phyloP scores from a whole-genome alignment of 1,140 invertebrate genomes.

The Bacillus rossius region DNA sequence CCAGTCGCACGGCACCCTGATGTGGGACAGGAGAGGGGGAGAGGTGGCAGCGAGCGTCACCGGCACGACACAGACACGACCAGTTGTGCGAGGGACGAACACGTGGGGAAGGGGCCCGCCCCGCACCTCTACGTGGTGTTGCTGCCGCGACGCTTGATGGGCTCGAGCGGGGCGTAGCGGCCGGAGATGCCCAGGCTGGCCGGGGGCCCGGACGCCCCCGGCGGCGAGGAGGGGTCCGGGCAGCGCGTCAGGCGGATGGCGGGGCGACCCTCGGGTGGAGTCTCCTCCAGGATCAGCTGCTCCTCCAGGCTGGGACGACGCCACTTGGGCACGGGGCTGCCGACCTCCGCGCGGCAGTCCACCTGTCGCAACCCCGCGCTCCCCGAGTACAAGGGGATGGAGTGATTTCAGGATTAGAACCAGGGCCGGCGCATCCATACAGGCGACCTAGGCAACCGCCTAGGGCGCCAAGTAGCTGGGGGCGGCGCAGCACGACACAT shows the following conservation, averaged over 20 bases:
- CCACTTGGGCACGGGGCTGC: constrained; percentile 15
- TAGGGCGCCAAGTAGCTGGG: too few species aligned
- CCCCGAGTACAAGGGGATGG: too few species aligned
- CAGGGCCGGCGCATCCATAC: too few species aligned
- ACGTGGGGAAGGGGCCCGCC: too few species aligned
- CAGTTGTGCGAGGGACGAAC: too few species aligned
- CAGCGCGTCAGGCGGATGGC: constrained; percentile 11
- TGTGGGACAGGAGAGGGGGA: too few species aligned
- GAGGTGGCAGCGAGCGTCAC: too few species aligned
- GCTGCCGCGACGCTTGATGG: constrained; percentile 4
- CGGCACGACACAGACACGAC: too few species aligned
- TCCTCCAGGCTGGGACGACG: constrained; percentile 13
- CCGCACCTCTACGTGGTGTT: neutral
- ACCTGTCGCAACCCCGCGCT: neutral
- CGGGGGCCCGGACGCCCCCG: neutral
- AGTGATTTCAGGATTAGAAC: too few species aligned
- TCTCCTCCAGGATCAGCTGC: constrained; percentile 16
- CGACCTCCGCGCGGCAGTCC: constrained; percentile 15
- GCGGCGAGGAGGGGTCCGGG: neutral
- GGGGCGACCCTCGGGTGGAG: constrained; percentile 11
- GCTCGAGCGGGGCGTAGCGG: constrained; percentile 14
- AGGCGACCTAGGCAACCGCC: too few species aligned
- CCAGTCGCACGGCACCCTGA: too few species aligned
- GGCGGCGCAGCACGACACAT: too few species aligned
- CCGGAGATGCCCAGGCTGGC: constrained; percentile 1